Conservation (phyloP, 2,888 invertebrate species). For the Epinotia ramella region DNA sequence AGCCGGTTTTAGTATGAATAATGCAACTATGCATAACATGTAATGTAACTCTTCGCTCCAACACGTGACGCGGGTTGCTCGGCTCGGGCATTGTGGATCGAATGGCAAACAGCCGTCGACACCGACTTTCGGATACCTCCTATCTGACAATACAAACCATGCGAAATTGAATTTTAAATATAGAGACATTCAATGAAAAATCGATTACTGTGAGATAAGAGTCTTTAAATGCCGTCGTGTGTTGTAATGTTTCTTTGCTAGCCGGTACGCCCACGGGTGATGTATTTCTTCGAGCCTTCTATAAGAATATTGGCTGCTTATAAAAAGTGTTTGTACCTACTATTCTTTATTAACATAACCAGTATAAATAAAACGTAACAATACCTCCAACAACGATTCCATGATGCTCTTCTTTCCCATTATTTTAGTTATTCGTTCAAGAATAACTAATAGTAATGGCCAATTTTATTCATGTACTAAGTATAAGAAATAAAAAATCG, state of each 20-base stretch:
- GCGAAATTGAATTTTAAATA: background rate
- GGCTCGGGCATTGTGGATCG: conserved; percentile 67
- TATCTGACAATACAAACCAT: background rate
- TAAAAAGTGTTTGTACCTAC: background rate
- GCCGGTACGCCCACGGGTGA: conserved; percentile 14
- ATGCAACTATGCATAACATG: conserved; percentile 75
- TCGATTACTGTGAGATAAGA: background rate
- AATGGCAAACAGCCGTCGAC: conserved; percentile 59
- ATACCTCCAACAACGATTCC: background rate
- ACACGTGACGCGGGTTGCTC: conserved; percentile 72
- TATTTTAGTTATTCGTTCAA: too few relatives aligned
- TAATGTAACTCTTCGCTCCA: conserved; percentile 70
- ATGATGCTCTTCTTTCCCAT: background rate
- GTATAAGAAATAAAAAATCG: too few relatives aligned
- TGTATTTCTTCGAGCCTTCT: background rate
- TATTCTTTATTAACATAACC: background rate
- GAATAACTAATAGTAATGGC: too few relatives aligned
- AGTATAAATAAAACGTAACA: background rate
- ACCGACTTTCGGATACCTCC: background rate
- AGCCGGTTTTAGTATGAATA: conserved; percentile 63
- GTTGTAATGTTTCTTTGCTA: conserved; percentile 12
- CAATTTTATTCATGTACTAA: too few relatives aligned
- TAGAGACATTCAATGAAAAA: background rate
- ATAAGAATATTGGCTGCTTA: conserved; percentile 9
- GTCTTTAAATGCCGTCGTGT: background rate